Base-by-base conservation (phyloP, 2,797 vertebrate genomes). In the Sebastes taczanowskii region DNA sequence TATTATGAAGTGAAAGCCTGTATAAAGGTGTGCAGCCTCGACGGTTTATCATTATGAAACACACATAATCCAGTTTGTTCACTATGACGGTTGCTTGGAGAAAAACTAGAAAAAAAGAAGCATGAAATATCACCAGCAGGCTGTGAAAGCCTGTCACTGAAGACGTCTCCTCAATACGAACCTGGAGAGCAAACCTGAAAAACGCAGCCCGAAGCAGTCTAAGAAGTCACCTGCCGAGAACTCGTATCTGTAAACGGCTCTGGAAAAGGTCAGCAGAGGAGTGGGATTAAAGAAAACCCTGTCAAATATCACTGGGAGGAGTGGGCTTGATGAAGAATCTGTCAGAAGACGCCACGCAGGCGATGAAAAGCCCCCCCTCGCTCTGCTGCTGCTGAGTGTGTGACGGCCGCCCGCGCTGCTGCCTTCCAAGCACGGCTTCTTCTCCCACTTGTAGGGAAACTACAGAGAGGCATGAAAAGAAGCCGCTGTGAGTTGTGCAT, bases 221-320 rank as follows among this genome's bases (percentile, higher is more conserved):
- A 64, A 61, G 32, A 49, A 73, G 69, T 74, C 62, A 20, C 55
- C 63, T 38, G 13, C 20, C 0, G 3, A 46, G 38, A 63, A 25
- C 55, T 56, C 20, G 18, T 11, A 7, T 32, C 4, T 58, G 7
- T 71, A 70, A 81, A 5, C 2, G 18, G 63, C 70, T 69, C 14
- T 4, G 61, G 61, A 58, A 22, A 60, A 73, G 85, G 79, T 88
- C 86, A 81, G 69, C 63, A 20, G 67, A 84, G 2, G 63, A 7
- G 61, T 63, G 67, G 56, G 58, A 42, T 14, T 77, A 76, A 86
- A 65, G 60, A 80, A 46, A n/a, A 18, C 52, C 25, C 65, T 63
- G 68, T 73, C 73, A 75, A 23, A 71, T 32, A 23, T 66, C 60
- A 29, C 63, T 46, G 32, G 8, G 46, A 71, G 64, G 65, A 58